Evolutionary conservation across 2,113 vertebrate species (phyloP).

Genomic region (Eolophus roseicapilla): DNA sequence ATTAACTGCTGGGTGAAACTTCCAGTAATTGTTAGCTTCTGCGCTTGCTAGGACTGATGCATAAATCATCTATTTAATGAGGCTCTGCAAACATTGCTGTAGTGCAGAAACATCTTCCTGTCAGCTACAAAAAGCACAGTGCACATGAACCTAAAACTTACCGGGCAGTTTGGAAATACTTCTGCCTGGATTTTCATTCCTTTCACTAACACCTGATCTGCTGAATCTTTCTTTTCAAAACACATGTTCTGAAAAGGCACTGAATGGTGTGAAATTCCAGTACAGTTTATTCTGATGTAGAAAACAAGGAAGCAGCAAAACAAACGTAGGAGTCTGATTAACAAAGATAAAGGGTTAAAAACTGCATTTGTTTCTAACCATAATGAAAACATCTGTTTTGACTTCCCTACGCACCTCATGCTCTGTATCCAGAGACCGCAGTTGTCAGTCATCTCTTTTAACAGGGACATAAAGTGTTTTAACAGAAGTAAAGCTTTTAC

Average conservation of each 20-base stretch:
- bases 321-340: background rate
- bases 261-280: background rate
- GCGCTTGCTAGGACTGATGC: background rate
- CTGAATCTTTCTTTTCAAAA: background rate
- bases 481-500: background rate
- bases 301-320: slow-evolving; percentile 7
- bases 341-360: background rate
- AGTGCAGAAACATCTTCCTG: background rate
- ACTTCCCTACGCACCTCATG: background rate
- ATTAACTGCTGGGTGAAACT: slow-evolving; percentile 28
- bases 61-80: slow-evolving; percentile 19
- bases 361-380: background rate
- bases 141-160: background rate
- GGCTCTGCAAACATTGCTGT: background rate
- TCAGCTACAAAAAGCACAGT: background rate
- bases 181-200: background rate
- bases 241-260: background rate
- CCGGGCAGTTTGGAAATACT: background rate
- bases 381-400: background rate
- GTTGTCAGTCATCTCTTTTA: background rate
- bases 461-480: background rate
- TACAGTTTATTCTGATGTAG: background rate
- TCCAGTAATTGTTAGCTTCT: slow-evolving; percentile 48
- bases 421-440: background rate
- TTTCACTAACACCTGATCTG: background rate